Evolutionary conservation across 2,113 vertebrate genomes (phyloP).

Genomic region (Raphicerus campestris): DNA sequence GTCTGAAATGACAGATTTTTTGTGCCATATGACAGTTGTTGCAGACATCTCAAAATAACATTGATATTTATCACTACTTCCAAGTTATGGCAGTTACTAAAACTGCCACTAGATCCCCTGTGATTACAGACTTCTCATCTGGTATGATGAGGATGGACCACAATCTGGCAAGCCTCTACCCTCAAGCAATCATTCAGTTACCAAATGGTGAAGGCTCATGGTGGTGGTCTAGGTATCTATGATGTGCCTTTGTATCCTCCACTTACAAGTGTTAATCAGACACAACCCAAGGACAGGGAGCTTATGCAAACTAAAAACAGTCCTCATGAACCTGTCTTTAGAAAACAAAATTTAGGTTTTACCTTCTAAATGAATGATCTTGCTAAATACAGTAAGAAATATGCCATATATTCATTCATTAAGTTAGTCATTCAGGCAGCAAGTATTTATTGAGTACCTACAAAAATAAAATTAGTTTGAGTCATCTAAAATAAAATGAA

Average conservation of each 20-base stretch:
- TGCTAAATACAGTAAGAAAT: not conserved
- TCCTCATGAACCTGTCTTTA: not conserved
- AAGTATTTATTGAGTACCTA: not conserved
- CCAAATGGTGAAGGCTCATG: not conserved
- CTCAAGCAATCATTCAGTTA: not conserved
- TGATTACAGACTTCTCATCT: not conserved
- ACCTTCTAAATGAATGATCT: not conserved
- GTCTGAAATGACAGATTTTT: not conserved
- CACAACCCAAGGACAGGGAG: not conserved
- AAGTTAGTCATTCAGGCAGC: not conserved
- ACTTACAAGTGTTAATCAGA: not conserved
- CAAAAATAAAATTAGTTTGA: not conserved
- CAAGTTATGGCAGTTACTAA: not conserved
- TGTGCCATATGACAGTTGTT: not conserved
- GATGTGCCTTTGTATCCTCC: not conserved
- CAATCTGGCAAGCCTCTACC: not conserved
- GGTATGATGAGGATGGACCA: not conserved
- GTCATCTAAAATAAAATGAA: not conserved
- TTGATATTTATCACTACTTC: not conserved
- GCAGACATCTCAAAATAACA: not conserved
- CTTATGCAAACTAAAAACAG: not conserved
- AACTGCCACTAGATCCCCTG: not conserved
- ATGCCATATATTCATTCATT: not conserved
- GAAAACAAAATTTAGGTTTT: slow-evolving; percentile 11
- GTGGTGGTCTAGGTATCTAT: not conserved